Evolutionary conservation across 2,888 invertebrate genomes (phyloP), one percentile per base, ranked within the genome.

Genomic region (Lycocerus yunnanus): DNA sequence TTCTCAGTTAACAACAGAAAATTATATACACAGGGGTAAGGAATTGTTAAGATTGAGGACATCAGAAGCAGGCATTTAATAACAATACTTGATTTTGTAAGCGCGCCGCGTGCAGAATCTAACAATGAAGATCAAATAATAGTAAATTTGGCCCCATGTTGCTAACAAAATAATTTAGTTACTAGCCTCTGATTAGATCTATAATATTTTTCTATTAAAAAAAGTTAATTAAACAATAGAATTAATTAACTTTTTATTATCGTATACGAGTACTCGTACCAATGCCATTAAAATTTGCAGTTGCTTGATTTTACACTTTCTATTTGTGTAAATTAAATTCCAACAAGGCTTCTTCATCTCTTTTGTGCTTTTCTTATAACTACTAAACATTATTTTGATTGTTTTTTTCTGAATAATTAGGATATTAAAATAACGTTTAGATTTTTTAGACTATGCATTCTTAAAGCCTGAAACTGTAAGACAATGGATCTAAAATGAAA

Each of bases 1-100:
- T 58, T 15, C 63, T 68, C 68, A 65, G 69, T 73, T 68, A 67
- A 71, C 73, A 75, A 74, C 66, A 43, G 68, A 65, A 67, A 21
- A 66, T 69, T 20, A 63, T 63, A 20, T 63, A 63, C 18, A 15
- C 16, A 20, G 70, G 77, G 75, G 75, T 71, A 77, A 77, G 75
- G 78, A 78, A 76, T 77, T 78, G 77, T 77, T 72, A 21, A 63
- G 69, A 58, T 75, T 58, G 63, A 75, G 69, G 76, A 70, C 75
- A 77, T 78, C 78, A 78, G 75, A 72, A 74, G 69, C 78, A 78
- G 78, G 77, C 78, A 76, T 78, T 76, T 74, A 63, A 73, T 76
- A 76, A 78, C 78, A 78, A 78, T 78, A 74, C 73, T 71, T 78
- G 77, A 78, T 78, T 78, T 76, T 59, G 70, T 70, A 72, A 71